Conservation (phyloP, 2,113 vertebrate genomes). For the Phyllopteryx taeniolatus region DNA sequence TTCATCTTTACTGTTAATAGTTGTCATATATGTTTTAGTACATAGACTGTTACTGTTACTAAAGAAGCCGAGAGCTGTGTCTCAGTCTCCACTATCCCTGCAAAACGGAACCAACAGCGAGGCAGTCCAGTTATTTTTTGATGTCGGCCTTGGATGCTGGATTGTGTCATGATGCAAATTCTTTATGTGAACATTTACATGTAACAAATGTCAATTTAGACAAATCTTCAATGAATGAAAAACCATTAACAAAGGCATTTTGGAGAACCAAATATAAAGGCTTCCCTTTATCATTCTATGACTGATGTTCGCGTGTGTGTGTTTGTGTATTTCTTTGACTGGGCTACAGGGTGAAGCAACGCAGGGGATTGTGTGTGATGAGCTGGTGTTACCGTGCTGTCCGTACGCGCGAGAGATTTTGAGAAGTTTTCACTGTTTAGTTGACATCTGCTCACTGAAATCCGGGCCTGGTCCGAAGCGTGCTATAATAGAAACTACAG, state of each 20-base stretch:
- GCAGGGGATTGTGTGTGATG: slow-evolving; percentile 43
- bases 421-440: slow-evolving; percentile 48
- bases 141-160: slow-evolving; percentile 58
- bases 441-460: slow-evolving; percentile 30
- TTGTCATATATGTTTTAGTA: slow-evolving; percentile 63
- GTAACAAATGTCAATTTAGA: slow-evolving; percentile 59
- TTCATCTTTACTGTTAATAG: slow-evolving; percentile 65
- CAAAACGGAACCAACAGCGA: slow-evolving; percentile 68
- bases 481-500: slow-evolving; percentile 40
- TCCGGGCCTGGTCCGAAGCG: slow-evolving; percentile 25
- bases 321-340: slow-evolving; percentile 38
- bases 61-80: slow-evolving; percentile 46
- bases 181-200: slow-evolving; percentile 57
- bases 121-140: slow-evolving; percentile 82
- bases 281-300: slow-evolving; percentile 60
- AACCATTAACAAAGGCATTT: slow-evolving; percentile 66
- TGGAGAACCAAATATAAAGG: slow-evolving; percentile 70
- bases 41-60: slow-evolving; percentile 58
- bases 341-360: slow-evolving; percentile 46
- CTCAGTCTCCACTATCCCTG: slow-evolving; percentile 67
- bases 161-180: slow-evolving; percentile 59
- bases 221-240: slow-evolving; percentile 62
- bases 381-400: slow-evolving; percentile 52
- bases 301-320: slow-evolving; percentile 25
- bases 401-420: slow-evolving; percentile 49